Evolutionary conservation across 53 echinoderm and acorn worm genomes (phyloP).

Genomic region (Stichopus horrens): DNA sequence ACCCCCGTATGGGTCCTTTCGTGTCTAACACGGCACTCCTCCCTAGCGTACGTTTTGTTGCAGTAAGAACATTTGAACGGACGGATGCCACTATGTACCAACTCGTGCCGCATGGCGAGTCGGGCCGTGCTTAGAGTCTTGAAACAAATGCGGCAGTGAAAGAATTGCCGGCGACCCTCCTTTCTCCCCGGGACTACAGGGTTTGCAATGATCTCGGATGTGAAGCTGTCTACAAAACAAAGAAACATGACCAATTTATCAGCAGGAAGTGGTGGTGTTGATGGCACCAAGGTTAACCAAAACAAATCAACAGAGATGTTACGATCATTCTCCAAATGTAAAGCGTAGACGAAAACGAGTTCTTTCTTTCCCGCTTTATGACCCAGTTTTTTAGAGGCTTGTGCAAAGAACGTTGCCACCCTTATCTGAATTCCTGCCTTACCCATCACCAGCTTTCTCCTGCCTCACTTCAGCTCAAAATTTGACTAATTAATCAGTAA

Average conservation of each 20-base stretch:
- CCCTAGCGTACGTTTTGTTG: conserved; percentile 21
- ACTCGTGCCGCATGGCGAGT: conserved; percentile 29
- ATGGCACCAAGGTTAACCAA: too few species aligned
- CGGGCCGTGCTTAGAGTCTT: conserved; percentile 32
- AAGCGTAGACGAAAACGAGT: too few species aligned
- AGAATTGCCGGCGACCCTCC: background rate
- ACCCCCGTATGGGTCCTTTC: conserved; percentile 28
- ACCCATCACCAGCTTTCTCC: too few species aligned
- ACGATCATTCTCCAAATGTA: too few species aligned
- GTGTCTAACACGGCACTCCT: conserved; percentile 29
- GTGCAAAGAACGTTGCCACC: too few species aligned
- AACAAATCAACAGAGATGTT: too few species aligned
- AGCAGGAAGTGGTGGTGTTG: too few species aligned
- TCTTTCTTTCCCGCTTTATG: too few species aligned
- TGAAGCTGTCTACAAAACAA: conserved; percentile 14
- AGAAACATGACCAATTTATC: conserved; percentile 3
- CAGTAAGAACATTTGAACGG: conserved; percentile 37
- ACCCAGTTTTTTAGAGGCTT: too few species aligned
- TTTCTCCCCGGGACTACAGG: conserved; percentile 19
- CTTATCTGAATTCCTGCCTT: too few species aligned
- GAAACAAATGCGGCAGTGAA: conserved; percentile 31
- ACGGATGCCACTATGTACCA: conserved; percentile 31
- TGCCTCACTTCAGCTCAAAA: too few species aligned
- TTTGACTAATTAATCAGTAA: too few species aligned
- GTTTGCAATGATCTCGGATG: background rate